A percentile compares a stretch with the other conserved stretches of the same genome.
Evolutionary conservation across 2,113 vertebrate genomes (phyloP).

Genomic region (Leptobrachium leishanense): DNA sequence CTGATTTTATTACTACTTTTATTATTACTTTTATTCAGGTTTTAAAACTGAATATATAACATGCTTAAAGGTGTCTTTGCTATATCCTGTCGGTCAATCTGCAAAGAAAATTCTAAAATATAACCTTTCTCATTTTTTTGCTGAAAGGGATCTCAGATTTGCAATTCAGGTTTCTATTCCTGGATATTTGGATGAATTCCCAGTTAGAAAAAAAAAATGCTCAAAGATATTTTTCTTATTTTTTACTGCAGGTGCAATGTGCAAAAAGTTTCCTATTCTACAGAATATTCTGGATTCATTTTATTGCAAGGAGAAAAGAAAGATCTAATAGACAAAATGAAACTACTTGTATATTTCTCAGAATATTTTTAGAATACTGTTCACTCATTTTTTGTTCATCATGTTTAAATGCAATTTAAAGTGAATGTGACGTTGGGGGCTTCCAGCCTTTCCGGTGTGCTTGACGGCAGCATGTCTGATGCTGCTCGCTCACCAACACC

Average conservation of each 20-base stretch:
- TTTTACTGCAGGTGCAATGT: conserved; percentile 26
- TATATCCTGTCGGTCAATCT: background rate
- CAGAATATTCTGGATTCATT: background rate
- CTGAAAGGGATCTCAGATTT: conserved; percentile 32
- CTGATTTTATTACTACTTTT: too few relatives aligned
- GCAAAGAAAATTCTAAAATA: background rate
- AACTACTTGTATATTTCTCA: too few relatives aligned
- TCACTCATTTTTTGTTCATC: too few relatives aligned
- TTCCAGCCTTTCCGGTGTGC: too few relatives aligned
- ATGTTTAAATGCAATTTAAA: too few relatives aligned
- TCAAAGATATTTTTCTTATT: conserved; percentile 6
- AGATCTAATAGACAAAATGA: too few relatives aligned
- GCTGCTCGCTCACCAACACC: too few relatives aligned
- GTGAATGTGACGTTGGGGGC: too few relatives aligned
- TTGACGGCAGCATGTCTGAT: too few relatives aligned
- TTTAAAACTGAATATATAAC: background rate
- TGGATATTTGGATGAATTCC: conserved; percentile 28
- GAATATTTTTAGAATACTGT: too few relatives aligned
- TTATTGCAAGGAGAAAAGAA: too few relatives aligned
- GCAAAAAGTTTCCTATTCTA: conserved; percentile 1
- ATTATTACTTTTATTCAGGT: background rate
- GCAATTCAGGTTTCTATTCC: conserved; percentile 42
- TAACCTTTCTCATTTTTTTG: conserved; percentile 11
- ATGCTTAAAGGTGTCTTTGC: background rate
- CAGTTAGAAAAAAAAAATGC: conserved; percentile 35